Evolutionary conservation across 2,113 vertebrate genomes (phyloP), one percentile per base, ranked within the genome.

Genomic region (Atractosteus spatula): DNA sequence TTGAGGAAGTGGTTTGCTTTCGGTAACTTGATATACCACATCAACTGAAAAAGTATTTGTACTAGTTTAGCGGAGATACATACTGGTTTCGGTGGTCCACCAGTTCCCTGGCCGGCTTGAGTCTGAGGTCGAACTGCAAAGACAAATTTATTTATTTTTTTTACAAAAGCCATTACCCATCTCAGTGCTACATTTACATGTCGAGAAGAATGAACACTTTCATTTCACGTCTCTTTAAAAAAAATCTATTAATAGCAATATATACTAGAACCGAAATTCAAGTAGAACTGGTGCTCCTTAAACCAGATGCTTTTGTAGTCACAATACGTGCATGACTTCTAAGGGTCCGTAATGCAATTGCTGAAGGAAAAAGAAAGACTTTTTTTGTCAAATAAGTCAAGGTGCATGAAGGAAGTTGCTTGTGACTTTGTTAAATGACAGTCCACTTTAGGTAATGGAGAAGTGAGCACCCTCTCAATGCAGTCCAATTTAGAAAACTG

Each of bases 71-170:
- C 2, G 7, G n/a, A 0, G 14, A 3, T 62, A 86, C 90, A 79
- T 69, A 93, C 90, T 3, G 88, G 90, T 80, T 90, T 86, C 55
- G 87, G 41, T 45, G 44, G 65, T 7, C 85, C 83, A 67, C 76
- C 84, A 7, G 84, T 51, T 56, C 17, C 47, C 12, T 67, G 47
- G 8, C 45, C 78, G 72, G 83, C 89, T 54, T 86, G 78, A 56
- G 86, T 70, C 70, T 87, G 87, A 17, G 84, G 86, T 73, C 91
- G 83, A 80, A 83, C 91, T 93, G 78, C 10, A 68, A 16, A 62
- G 17, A 62, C 17, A 62, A 62, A 16, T 3, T 29, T 62, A 62
- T 2, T 4, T 11, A 3, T 62, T 7, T 62, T 62, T 16, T 7
- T 62, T 16, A 16, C 8, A 0, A 29, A 62, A 62, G 14, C 13